These are phyloP conservation scores for Steinernema feltiae DNA, from an alignment of 1,140 invertebrate species.

Conservation along the genomic window DNA sequence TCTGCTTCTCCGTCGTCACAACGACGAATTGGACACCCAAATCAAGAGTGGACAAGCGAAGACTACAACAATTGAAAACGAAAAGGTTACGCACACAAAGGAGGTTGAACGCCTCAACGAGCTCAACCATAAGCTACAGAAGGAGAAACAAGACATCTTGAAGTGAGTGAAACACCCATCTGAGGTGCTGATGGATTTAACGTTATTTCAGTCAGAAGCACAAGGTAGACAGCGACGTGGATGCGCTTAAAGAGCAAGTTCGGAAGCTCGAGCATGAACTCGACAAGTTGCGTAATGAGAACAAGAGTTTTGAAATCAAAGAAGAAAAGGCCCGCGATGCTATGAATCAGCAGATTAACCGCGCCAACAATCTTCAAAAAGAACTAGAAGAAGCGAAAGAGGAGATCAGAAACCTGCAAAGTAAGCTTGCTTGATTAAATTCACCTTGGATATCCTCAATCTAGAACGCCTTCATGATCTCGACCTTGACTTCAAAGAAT, in stretches of 20 bases:
- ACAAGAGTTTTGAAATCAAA: constrained; percentile 35
- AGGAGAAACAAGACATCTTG: constrained; percentile 52
- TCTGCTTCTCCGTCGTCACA: constrained; percentile 50
- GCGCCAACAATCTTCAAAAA: constrained; percentile 43
- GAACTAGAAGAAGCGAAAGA: constrained; percentile 48
- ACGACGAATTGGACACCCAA: constrained; percentile 56
- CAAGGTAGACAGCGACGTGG: constrained; percentile 47
- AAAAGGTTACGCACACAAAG: constrained; percentile 41
- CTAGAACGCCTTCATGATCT: constrained; percentile 20
- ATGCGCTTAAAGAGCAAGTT: constrained; percentile 51
- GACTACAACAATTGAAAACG: constrained; percentile 46
- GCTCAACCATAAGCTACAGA: constrained; percentile 51
- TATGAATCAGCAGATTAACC: constrained; percentile 43
- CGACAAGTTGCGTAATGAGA: constrained; percentile 51
- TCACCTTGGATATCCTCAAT: not conserved
- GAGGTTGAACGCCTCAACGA: constrained; percentile 53
- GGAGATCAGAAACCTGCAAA: constrained; percentile 45
- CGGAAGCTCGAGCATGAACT: constrained; percentile 53
- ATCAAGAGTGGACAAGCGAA: constrained; percentile 54
- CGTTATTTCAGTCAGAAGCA: constrained; percentile 51
- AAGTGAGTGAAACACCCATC: constrained; percentile 33
- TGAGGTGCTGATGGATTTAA: not conserved
- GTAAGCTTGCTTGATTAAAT: constrained; percentile 25
- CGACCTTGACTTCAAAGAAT: constrained; percentile 54
- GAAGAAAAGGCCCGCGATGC: constrained; percentile 47